phyloP scores from a whole-genome alignment of 2,888 invertebrate species.

The Coenonympha glycerion region DNA sequence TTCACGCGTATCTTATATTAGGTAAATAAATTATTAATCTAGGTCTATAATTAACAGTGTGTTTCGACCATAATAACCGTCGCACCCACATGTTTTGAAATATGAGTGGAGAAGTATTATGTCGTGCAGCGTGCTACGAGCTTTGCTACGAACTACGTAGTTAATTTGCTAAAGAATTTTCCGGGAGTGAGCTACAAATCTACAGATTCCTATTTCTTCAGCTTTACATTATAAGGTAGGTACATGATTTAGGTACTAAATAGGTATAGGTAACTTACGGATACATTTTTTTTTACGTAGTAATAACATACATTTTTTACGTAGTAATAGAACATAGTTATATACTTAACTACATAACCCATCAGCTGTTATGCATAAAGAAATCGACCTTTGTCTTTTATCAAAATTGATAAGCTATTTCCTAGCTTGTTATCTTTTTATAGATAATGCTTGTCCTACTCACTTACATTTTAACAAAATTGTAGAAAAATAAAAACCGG shows the following conservation, averaged over 20 bases:
- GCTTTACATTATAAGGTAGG: no score
- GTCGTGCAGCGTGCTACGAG: neutral
- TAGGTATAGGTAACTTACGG: no score
- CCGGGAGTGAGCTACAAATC: neutral
- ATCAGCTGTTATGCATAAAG: neutral
- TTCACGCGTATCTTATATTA: no score
- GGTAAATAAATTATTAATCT: no score
- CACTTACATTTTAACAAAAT: neutral
- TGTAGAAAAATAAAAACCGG: neutral
- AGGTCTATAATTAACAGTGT: no score
- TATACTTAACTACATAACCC: neutral
- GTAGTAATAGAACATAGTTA: no score
- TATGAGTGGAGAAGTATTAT: neutral
- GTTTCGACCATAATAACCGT: no score
- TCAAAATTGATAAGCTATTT: slow-evolving; percentile 4
- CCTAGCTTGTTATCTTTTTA: neutral
- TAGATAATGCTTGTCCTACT: neutral
- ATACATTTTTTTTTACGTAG: no score
- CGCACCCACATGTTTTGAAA: no score
- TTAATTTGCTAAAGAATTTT: neutral
- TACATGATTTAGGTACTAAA: no score
- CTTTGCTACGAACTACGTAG: neutral
- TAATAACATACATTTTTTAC: no score
- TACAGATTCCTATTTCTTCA: no score
- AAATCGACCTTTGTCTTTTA: neutral